Conservation (phyloP, 2,888 invertebrate genomes). For the Cremastinae sp. region DNA sequence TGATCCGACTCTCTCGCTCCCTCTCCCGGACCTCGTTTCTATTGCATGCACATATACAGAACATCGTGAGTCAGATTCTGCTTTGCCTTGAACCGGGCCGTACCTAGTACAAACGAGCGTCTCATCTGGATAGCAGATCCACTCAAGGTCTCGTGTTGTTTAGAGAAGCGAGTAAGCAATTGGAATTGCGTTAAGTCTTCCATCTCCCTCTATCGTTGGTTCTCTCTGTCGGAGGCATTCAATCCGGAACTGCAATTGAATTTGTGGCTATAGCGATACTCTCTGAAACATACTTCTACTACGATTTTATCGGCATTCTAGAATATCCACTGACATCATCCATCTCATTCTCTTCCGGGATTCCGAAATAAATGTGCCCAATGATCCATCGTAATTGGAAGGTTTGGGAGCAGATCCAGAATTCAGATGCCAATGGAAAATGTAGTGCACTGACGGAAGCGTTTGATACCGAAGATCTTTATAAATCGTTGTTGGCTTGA, state of each 20-base stretch:
- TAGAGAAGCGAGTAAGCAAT: slow-evolving; percentile 28
- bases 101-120: slow-evolving; percentile 8
- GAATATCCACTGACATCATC: slow-evolving; percentile 14
- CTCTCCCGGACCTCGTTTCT: slow-evolving; percentile 16
- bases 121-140: slow-evolving; percentile 31
- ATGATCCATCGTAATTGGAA: slow-evolving; percentile 16
- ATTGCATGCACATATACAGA: not conserved
- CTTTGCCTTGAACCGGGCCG: slow-evolving; percentile 7
- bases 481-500: too few species aligned
- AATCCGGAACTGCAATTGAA: not conserved
- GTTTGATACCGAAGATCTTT: not conserved
- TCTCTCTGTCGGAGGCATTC: slow-evolving; percentile 25
- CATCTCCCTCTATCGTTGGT: too few species aligned
- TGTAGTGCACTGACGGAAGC: not conserved
- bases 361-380: slow-evolving; percentile 20
- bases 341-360: slow-evolving; percentile 14
- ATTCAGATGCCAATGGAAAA: slow-evolving; percentile 1
- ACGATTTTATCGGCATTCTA: slow-evolving; percentile 3
- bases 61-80: slow-evolving; percentile 22
- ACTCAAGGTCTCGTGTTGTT: slow-evolving; percentile 24
- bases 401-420: not conserved
- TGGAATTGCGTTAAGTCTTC: slow-evolving; percentile 28
- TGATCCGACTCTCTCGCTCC: not conserved
- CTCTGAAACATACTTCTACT: not conserved
- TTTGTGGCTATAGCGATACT: not conserved